Evolutionary conservation across 2,113 vertebrate genomes (phyloP).

Genomic region (Hypomesus transpacificus): DNA sequence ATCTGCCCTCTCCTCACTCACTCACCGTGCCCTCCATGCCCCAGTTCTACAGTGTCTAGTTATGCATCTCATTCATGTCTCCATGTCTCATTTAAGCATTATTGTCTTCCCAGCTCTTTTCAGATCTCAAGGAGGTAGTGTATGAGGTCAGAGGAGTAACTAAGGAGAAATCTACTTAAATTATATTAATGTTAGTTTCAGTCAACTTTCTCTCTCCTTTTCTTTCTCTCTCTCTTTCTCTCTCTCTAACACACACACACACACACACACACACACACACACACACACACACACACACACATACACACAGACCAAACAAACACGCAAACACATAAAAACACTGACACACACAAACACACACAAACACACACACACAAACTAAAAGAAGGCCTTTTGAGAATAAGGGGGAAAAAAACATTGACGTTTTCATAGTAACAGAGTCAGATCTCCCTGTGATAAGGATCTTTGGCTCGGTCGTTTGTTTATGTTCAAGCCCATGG

Average conservation of each 20-base stretch:
- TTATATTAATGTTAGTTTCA: no score
- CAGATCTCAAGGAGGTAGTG: no score
- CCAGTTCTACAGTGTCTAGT: no score
- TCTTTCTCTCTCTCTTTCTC: not conserved
- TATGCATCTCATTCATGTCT: no score
- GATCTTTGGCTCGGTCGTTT: not conserved
- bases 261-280: not conserved
- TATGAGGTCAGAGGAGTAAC: no score
- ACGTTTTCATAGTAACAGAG: not conserved
- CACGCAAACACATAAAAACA: slow-evolving; percentile 5
- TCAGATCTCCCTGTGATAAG: not conserved
- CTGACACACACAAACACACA: slow-evolving; percentile 8
- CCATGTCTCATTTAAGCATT: no score
- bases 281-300: slow-evolving; percentile 9
- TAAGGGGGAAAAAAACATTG: not conserved
- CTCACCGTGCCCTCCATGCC: not conserved
- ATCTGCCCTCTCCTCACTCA: not conserved
- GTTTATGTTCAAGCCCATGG: slow-evolving; percentile 2
- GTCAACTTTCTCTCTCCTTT: no score
- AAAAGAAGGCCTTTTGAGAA: not conserved
- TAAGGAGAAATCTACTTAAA: no score
- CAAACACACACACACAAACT: slow-evolving; percentile 5
- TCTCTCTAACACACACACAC: not conserved
- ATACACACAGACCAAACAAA: no score
- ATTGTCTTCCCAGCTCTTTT: no score